phyloP scores from a whole-genome alignment of 2,113 vertebrate genomes.

The Colaptes auratus region DNA sequence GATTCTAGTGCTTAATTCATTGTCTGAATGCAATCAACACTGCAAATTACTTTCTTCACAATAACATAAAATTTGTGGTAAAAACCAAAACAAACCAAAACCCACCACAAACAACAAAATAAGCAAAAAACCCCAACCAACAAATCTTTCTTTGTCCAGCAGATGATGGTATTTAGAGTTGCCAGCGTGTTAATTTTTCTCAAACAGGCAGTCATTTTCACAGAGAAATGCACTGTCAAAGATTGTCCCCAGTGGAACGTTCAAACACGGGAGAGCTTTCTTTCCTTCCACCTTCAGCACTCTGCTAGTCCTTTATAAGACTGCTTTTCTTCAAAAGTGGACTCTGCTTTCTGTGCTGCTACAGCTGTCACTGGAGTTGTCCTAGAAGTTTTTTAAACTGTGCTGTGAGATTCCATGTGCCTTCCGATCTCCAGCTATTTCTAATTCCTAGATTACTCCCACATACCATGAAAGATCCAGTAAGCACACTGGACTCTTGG shows the following conservation, averaged over 20 bases:
- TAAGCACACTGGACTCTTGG: background rate
- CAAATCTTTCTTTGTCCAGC: background rate
- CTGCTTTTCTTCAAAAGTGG: background rate
- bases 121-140: background rate
- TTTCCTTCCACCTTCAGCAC: background rate
- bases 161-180: background rate
- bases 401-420: background rate
- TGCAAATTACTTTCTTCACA: background rate
- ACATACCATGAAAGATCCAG: background rate
- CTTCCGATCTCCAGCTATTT: background rate
- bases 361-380: background rate
- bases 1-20: background rate
- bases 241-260: background rate
- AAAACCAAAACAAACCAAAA: background rate
- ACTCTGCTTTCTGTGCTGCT: background rate
- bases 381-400: background rate
- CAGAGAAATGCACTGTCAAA: background rate
- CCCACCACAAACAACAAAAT: background rate
- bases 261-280: background rate
- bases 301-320: background rate
- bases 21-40: background rate
- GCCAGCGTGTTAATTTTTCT: background rate
- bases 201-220: background rate
- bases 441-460: background rate
- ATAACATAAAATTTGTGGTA: background rate